These are phyloP conservation scores for Plecotus auritus DNA, from an alignment of 2,113 vertebrate species.

Conservation along the genomic window DNA sequence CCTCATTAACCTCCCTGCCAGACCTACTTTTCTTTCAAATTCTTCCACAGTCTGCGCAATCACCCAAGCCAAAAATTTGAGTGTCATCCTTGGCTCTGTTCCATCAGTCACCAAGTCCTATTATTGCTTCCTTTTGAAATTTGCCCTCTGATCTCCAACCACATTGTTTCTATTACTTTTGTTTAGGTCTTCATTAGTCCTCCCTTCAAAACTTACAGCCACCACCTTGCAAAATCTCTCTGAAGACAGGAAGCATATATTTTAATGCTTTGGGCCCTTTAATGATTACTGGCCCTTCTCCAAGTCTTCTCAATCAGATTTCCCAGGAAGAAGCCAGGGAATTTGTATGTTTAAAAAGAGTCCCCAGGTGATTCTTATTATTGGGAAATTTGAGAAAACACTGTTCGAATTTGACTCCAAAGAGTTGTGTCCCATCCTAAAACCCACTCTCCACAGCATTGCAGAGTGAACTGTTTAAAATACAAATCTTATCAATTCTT, in stretches of 20 bases:
- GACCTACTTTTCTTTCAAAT: neutral
- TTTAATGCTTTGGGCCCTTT: neutral
- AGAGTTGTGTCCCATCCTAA: neutral
- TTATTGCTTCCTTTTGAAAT: neutral
- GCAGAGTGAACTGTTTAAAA: slow-evolving; percentile 1
- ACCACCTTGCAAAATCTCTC: neutral
- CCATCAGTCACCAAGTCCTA: neutral
- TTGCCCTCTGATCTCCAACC: neutral
- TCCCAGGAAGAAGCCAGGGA: neutral
- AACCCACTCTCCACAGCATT: neutral
- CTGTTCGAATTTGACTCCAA: neutral
- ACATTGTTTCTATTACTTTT: neutral
- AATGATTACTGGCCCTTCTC: neutral
- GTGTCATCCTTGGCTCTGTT: neutral
- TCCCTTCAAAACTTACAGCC: neutral
- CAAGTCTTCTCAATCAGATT: neutral
- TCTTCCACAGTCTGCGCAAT: neutral
- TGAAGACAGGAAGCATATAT: neutral
- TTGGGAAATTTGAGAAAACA: neutral
- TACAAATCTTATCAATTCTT: neutral
- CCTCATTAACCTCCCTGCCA: neutral
- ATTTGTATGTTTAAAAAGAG: neutral
- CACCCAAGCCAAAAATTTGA: neutral
- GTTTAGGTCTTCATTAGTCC: neutral
- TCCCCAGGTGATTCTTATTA: neutral